A percentile compares a stretch with the other conserved stretches of the same genome.
Evolutionary conservation across 2,113 vertebrate genomes (phyloP).

Genomic region (Suricata suricatta): DNA sequence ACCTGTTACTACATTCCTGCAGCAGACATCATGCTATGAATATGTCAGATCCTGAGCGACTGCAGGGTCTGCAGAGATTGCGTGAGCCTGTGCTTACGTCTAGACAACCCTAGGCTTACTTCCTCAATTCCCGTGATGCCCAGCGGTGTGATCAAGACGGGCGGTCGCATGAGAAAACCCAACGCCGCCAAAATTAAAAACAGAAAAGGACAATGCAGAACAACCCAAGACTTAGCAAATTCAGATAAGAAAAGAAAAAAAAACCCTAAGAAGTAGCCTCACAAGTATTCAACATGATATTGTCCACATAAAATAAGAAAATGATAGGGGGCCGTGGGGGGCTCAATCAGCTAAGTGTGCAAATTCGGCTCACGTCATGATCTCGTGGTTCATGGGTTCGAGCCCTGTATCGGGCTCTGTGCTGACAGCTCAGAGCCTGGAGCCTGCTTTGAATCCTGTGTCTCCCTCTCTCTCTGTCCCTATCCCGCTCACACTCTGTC

Average conservation of each 20-base stretch:
- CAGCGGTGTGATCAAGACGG: rapidly evolving
- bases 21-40: neutral
- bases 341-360: too few relatives aligned
- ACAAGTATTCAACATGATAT: neutral
- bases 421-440: too few relatives aligned
- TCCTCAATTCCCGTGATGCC: rapidly evolving
- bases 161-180: rapidly evolving
- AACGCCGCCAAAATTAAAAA: rapidly evolving
- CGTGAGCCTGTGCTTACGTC: rapidly evolving
- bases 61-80: rapidly evolving
- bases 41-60: rapidly evolving
- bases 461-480: too few relatives aligned
- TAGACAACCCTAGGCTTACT: rapidly evolving
- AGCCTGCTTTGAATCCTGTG: too few relatives aligned
- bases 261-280: rapidly evolving
- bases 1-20: neutral
- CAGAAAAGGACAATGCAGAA: rapidly evolving
- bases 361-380: too few relatives aligned
- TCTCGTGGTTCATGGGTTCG: too few relatives aligned
- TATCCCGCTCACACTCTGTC: too few relatives aligned
- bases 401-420: too few relatives aligned
- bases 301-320: too few relatives aligned
- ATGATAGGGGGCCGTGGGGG: too few relatives aligned
- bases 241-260: neutral
- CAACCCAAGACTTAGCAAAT: rapidly evolving